These are phyloP conservation scores for Diplodus puntazzo DNA, from an alignment of 2,797 vertebrate species.

Conservation along the genomic window DNA sequence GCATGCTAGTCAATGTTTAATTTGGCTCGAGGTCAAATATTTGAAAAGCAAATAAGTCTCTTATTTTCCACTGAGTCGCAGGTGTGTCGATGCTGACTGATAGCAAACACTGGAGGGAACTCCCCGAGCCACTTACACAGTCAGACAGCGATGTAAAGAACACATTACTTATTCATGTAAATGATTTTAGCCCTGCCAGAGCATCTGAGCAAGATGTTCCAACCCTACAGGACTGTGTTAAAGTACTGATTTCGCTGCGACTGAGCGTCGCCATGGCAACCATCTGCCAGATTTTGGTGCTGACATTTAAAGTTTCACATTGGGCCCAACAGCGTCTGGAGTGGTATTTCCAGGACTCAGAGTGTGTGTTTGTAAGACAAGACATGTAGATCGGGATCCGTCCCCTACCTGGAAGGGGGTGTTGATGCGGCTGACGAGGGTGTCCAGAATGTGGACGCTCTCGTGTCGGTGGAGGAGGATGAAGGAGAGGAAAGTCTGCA, in stretches of 20 bases:
- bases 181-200: conserved; percentile 8
- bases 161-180: conserved; percentile 33
- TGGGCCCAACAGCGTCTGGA: conserved; percentile 5
- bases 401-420: conserved; percentile 93
- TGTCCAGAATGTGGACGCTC: conserved; percentile 95
- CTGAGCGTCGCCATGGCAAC: conserved; percentile 52
- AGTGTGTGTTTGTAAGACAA: not conserved
- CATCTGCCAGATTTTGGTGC: conserved; percentile 34
- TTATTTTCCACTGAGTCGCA: conserved; percentile 6
- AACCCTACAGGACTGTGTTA: not conserved
- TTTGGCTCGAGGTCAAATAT: conserved; percentile 4
- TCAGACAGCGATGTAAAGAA: conserved; percentile 23
- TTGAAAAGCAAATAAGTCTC: conserved; percentile 30
- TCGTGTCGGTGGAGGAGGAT: conserved; percentile 95
- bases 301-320: conserved; percentile 43
- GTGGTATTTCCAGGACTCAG: not conserved
- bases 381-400: not conserved
- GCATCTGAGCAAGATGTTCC: conserved; percentile 12
- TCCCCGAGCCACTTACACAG: conserved; percentile 27
- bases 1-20: conserved; percentile 9
- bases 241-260: conserved; percentile 8
- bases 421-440: conserved; percentile 96
- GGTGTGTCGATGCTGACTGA: not conserved
- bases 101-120: conserved; percentile 31
- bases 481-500: conserved; percentile 96